Base-by-base conservation (phyloP, 2,797 vertebrate species). In the Lagocephalus sceleratus region DNA sequence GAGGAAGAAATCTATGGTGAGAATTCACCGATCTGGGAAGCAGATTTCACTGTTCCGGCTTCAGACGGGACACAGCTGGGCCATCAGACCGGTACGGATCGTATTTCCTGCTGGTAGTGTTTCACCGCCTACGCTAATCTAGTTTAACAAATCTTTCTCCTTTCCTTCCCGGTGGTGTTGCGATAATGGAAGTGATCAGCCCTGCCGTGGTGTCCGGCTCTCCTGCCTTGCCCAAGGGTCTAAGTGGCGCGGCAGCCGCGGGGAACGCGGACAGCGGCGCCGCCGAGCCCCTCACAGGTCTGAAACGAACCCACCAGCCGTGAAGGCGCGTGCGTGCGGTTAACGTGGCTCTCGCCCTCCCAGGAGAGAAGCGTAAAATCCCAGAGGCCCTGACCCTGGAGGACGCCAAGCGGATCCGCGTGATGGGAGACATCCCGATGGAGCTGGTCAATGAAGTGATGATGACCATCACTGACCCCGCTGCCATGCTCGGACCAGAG, bases 361-460 rank as follows among this genome's bases (percentile, higher is more conserved):
- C 65, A 99, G 97, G 96, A 12, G 96, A 99, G 78, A 99, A 99
- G 67, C 90, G 96, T 51, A 99, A 98, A 87, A 92, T 97, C 0
- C 94, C 94, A 0, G 97, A 99, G 82, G 93, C 91, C 25, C 71
- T 98, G 85, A 99, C 96, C 0, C 82, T 99, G 68, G 97, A 99
- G 72, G 97, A 99, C 10, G 96, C 96, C 59, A 99, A 99, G 71
- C 86, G 96, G 66, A 96, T 98, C 63, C 93, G 97, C 0, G 96
- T 99, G 63, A 96, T 99, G 94, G 97, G 97, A 0, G 97, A 99
- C 74, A 99, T 99, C 68, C 96, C 97, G 14, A 99, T 99, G 96
- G 97, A 99, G 84, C 88, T 99, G 74, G 96, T 99, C 66, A 99
- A 99, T 0, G 97, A 99, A 83, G 96, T 99, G 66, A 98, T 99